Evolutionary conservation across 37 sponge, comb jelly and placozoan species (phyloP), one percentile per base, ranked within the genome.

Genomic region (Diacarnus erythraeanus): DNA sequence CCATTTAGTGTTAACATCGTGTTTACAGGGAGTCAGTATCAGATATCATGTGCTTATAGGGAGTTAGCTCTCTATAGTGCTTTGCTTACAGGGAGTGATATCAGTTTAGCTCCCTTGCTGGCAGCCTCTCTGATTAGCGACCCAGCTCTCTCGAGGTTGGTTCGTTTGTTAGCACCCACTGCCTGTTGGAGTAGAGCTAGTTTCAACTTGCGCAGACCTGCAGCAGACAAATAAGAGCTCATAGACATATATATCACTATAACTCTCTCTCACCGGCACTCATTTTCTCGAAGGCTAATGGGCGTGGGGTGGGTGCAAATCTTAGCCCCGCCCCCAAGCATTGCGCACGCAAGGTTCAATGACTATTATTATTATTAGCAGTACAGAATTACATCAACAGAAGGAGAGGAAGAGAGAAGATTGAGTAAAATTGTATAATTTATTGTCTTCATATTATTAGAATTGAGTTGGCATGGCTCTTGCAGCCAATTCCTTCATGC

Each of bases 131-230:
- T 77, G 56, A 96, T 81, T 60, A 87, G 59, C 51, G 86, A 58
- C 35, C 80, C 79, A 21, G 97, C 92, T 60, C 90, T 66, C 30
- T 42, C 36, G 0, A 98, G 56, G 69, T 98, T 98, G 33, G 64
- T 41, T 27, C 79, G 80, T 66, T 98, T 98, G 43, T 98, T 84
- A 3, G 79, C 68, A 41, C 88, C 86, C 26, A 94, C 95, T 1
- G 72, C 71, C 83, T 86, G 61, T 69, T 98, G 99, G 0, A 98
- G 40, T 40, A 96, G 80, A 22, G 91, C 97, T 22, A 98, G 67
- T 42, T 81, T 77, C 43, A 97, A 81, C 80, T 84, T 69, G 8
- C 78, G 42, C 38, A 69, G 2, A 17, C 64, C 82, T 72, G 39
- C 23, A 43, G 29, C 33, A 42, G 37, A 20, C 12, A 5, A 20